These are phyloP conservation scores for Phorcus lineatus DNA, from an alignment of 2,888 invertebrate genomes.

Conservation along the genomic window DNA sequence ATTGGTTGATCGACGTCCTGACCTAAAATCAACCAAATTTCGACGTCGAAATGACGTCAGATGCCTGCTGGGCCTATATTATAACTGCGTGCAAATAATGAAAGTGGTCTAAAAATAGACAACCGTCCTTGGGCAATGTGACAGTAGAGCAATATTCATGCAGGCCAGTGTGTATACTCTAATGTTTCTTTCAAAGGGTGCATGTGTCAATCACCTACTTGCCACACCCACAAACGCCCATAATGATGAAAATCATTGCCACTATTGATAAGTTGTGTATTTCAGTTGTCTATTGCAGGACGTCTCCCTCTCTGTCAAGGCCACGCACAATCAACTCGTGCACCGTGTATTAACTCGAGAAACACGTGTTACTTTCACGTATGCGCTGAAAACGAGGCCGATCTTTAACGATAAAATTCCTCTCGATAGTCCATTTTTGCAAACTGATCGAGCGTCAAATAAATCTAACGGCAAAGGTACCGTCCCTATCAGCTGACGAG, in stretches of 20 bases:
- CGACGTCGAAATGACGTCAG: too few species aligned
- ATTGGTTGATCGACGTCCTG: too few species aligned
- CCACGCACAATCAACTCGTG: not conserved
- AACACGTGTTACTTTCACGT: constrained; percentile 4
- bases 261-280: not conserved
- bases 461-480: not conserved
- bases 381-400: not conserved
- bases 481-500: not conserved
- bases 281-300: not conserved
- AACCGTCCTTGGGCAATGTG: not conserved
- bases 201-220: constrained; percentile 50
- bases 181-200: not conserved
- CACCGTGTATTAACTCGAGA: not conserved
- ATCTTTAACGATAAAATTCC: too few species aligned
- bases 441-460: not conserved
- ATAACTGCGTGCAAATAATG: not conserved
- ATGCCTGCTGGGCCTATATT: not conserved
- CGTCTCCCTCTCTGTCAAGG: not conserved
- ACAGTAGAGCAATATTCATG: not conserved
- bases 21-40: too few species aligned
- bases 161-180: not conserved
- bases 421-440: too few species aligned
- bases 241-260: constrained; percentile 48
- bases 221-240: constrained; percentile 66
- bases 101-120: not conserved